Percentiles rank a stretch among this genome's conserved stretches.
phyloP scores from a whole-genome alignment of 2,797 vertebrate species.

The Oreochromis mossambicus region DNA sequence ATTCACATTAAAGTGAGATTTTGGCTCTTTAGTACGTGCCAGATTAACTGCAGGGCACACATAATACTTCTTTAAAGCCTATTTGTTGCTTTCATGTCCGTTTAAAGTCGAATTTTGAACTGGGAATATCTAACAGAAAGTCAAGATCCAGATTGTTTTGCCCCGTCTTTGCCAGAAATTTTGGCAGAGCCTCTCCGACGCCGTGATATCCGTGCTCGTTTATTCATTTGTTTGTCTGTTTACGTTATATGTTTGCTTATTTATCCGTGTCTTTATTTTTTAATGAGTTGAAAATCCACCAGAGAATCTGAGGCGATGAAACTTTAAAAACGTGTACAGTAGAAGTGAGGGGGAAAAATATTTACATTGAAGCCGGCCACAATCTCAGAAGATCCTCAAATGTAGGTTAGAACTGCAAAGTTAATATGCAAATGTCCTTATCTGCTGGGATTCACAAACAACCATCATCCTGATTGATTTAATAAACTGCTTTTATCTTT shows the following conservation, averaged over 20 bases:
- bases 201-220: constrained; percentile 42
- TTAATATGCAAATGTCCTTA: constrained; percentile 99
- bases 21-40: constrained; percentile 26
- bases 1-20: constrained; percentile 24
- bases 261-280: constrained; percentile 75
- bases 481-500: constrained; percentile 99
- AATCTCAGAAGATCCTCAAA: constrained; percentile 88
- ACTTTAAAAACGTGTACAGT: constrained; percentile 87
- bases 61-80: constrained; percentile 39
- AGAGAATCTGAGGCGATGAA: constrained; percentile 63
- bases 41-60: constrained; percentile 42
- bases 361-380: constrained; percentile 90
- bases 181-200: constrained; percentile 20
- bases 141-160: constrained; percentile 46
- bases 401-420: constrained; percentile 97
- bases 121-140: constrained; percentile 48
- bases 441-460: constrained; percentile 99
- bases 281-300: constrained; percentile 74
- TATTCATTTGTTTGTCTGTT: constrained; percentile 72
- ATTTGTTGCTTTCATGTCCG: constrained; percentile 55
- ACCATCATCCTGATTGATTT: constrained; percentile 98
- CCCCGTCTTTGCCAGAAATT: constrained; percentile 22
- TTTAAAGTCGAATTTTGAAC: constrained; percentile 38
- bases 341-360: constrained; percentile 72
- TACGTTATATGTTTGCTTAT: constrained; percentile 66